Evolutionary conservation across 37 sponge, comb jelly and placozoan genomes (phyloP).

Genomic region (Chondrosia reniformis): DNA sequence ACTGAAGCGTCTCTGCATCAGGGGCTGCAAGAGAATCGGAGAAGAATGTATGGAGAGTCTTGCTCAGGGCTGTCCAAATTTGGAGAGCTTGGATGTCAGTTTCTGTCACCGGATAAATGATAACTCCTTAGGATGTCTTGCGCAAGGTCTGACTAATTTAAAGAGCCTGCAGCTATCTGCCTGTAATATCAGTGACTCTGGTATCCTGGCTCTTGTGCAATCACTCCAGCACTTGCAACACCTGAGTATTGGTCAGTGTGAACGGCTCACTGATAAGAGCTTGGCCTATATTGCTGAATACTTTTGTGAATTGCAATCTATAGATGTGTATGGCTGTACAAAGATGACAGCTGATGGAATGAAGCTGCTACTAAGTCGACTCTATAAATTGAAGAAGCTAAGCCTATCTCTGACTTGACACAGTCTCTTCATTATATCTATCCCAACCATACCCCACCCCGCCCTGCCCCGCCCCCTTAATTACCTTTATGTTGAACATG

Average conservation of each 20-base stretch:
- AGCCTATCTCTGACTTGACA: slow-evolving; percentile 7
- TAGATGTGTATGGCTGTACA: slow-evolving; percentile 15
- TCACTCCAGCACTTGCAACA: slow-evolving; percentile 9
- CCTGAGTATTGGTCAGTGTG: slow-evolving; percentile 18
- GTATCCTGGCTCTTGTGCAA: slow-evolving; percentile 10
- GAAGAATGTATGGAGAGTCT: slow-evolving; percentile 5
- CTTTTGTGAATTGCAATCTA: neutral
- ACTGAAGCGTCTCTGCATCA: neutral
- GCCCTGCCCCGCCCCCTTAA: too few relatives aligned
- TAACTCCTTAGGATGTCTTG: neutral
- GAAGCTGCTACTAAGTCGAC: neutral
- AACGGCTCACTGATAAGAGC: slow-evolving; percentile 9
- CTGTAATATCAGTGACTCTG: slow-evolving; percentile 11
- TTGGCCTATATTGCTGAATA: slow-evolving; percentile 12
- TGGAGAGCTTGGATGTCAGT: slow-evolving; percentile 8
- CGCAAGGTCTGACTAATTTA: slow-evolving; percentile 13
- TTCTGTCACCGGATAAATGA: slow-evolving; percentile 19
- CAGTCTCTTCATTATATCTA: neutral
- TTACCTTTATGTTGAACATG: neutral
- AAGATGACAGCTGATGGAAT: neutral
- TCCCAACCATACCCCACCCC: neutral
- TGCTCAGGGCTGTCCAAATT: neutral
- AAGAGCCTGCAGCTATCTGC: slow-evolving; percentile 20
- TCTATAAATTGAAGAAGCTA: slow-evolving; percentile 4
- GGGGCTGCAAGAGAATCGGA: slow-evolving; percentile 1